A percentile compares a stretch with the other conserved stretches of the same genome.
Conservation (phyloP, 2,888 invertebrate genomes). For the Melieria crassipennis region DNA sequence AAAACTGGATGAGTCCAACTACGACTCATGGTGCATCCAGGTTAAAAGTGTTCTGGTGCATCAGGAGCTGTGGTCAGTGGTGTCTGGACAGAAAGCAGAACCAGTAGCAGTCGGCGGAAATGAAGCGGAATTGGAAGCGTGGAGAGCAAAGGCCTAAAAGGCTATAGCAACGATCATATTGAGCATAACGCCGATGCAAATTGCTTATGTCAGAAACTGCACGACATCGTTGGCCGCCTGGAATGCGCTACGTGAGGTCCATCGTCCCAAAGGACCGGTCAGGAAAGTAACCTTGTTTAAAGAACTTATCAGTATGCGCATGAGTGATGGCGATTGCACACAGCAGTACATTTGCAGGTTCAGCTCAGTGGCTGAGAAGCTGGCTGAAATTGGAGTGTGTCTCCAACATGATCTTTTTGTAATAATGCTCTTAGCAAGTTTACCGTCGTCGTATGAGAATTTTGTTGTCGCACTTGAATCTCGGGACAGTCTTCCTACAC, state of each 20-base stretch:
- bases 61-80: constrained; percentile 35
- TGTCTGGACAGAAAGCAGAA: not conserved
- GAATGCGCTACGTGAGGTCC: not conserved
- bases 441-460: not conserved
- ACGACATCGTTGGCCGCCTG: not conserved
- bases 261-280: not conserved
- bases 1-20: constrained; percentile 29
- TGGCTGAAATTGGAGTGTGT: not conserved
- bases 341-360: constrained; percentile 14
- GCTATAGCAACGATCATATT: constrained; percentile 33
- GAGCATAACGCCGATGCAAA: constrained; percentile 26
- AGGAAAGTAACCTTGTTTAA: constrained; percentile 11
- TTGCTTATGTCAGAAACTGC: constrained; percentile 23
- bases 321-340: constrained; percentile 3
- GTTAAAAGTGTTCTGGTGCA: constrained; percentile 34
- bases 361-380: not conserved
- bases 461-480: not conserved
- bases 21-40: constrained; percentile 37
- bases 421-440: constrained; percentile 9
- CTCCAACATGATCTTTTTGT: not conserved
- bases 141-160: constrained; percentile 28
- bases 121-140: not conserved
- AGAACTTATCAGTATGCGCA: not conserved
- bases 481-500: not conserved
- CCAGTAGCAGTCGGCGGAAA: not conserved